Percentiles rank a stretch among this genome's conserved stretches.
These are phyloP conservation scores for Drosophila nannoptera DNA, from an alignment of 1,140 invertebrate species.

Conservation along the genomic window DNA sequence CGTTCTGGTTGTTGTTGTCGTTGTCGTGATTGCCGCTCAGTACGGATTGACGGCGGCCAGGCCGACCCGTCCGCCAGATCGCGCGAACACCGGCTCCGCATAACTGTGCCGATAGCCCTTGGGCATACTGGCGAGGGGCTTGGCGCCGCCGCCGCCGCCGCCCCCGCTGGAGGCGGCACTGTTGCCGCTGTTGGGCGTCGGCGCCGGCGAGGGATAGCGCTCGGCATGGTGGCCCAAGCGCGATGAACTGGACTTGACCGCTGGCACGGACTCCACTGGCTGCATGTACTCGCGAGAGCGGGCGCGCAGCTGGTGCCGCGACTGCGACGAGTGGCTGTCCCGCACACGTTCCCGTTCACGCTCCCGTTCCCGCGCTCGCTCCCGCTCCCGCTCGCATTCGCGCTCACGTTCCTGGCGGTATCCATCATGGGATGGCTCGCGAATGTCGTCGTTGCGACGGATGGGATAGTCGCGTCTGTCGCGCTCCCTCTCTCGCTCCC, in stretches of 20 bases:
- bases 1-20: background rate
- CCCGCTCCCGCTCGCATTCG: conserved; percentile 30
- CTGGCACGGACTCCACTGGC: conserved; percentile 32
- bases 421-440: conserved; percentile 50
- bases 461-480: conserved; percentile 46
- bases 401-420: conserved; percentile 55
- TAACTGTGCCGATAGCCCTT: conserved; percentile 81
- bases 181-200: conserved; percentile 43
- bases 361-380: conserved; percentile 13
- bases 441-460: conserved; percentile 26
- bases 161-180: conserved; percentile 23
- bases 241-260: conserved; percentile 39
- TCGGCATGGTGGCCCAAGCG: conserved; percentile 40
- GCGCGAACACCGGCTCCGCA: conserved; percentile 79
- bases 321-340: conserved; percentile 6
- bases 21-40: conserved; percentile 16
- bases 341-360: conserved; percentile 15
- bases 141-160: conserved; percentile 37
- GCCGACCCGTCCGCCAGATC: conserved; percentile 73
- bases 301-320: conserved; percentile 44
- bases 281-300: conserved; percentile 63
- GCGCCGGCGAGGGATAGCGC: conserved; percentile 61
- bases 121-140: conserved; percentile 61
- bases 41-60: conserved; percentile 78
- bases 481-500: conserved; percentile 49